Percentiles rank a stretch among this genome's conserved stretches.
phyloP scores from a whole-genome alignment of 1,140 invertebrate species.

The Stratiolaelaps scimitus region DNA sequence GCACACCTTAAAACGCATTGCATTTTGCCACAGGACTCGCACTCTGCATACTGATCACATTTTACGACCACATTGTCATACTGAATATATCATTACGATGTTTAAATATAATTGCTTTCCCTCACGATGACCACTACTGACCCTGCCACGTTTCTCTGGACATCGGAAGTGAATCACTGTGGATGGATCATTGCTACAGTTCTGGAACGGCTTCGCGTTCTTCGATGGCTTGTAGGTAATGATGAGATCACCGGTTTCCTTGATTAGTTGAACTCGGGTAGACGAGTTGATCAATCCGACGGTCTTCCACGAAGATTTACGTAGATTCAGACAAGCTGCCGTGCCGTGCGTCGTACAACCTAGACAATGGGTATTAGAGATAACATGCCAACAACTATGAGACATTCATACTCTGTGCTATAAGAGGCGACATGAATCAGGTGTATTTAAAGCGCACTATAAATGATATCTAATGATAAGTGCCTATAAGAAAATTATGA shows the following conservation, averaged over 20 bases:
- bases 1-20: too few relatives aligned
- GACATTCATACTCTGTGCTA: too few relatives aligned
- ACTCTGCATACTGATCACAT: too few relatives aligned
- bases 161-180: slow-evolving; percentile 25
- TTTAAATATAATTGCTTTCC: too few relatives aligned
- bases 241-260: not conserved
- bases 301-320: slow-evolving; percentile 2
- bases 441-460: too few relatives aligned
- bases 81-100: too few relatives aligned
- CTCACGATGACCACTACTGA: not conserved
- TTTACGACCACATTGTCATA: too few relatives aligned
- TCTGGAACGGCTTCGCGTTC: not conserved
- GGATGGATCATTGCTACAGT: not conserved
- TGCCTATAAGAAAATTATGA: too few relatives aligned
- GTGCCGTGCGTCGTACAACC: slow-evolving; percentile 11
- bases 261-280: slow-evolving; percentile 5
- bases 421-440: too few relatives aligned
- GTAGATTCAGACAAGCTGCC: slow-evolving; percentile 2
- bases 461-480: too few relatives aligned
- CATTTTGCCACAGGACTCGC: too few relatives aligned
- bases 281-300: slow-evolving; percentile 10
- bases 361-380: not conserved
- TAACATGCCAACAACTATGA: too few relatives aligned
- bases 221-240: not conserved
- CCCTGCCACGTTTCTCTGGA: not conserved